Percentiles rank a stretch among this genome's conserved stretches.
These are phyloP conservation scores for Nycticorax nycticorax DNA, from an alignment of 2,113 vertebrate species.

Conservation along the genomic window DNA sequence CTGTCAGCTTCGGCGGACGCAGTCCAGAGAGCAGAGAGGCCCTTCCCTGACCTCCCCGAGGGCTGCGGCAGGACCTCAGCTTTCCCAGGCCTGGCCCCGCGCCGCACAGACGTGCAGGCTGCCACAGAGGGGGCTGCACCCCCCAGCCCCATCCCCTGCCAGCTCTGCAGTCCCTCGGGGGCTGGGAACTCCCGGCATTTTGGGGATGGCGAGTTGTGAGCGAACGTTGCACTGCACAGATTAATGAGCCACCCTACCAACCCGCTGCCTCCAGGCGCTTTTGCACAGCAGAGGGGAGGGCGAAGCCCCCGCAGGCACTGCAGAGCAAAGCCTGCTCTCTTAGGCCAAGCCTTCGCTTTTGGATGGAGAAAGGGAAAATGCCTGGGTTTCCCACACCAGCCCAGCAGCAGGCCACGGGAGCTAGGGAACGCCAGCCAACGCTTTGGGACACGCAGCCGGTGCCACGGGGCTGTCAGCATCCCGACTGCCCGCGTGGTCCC, in stretches of 20 bases:
- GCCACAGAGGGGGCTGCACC: background rate
- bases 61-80: background rate
- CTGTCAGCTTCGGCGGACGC: background rate
- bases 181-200: fast-evolving
- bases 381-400: background rate
- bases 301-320: fast-evolving
- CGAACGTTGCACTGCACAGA: background rate
- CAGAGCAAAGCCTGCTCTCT: background rate
- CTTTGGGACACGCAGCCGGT: background rate
- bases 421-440: background rate
- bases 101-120: fast-evolving
- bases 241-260: background rate
- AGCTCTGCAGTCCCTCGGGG: background rate
- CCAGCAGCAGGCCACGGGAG: background rate
- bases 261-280: background rate
- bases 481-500: background rate
- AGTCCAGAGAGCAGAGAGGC: background rate
- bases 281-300: background rate
- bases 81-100: background rate
- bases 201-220: fast-evolving
- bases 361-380: background rate
- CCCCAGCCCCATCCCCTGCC: background rate
- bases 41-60: background rate
- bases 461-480: fast-evolving
- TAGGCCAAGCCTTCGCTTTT: background rate